Evolutionary conservation across 2,113 vertebrate species (phyloP).

Genomic region (Gambusia affinis): DNA sequence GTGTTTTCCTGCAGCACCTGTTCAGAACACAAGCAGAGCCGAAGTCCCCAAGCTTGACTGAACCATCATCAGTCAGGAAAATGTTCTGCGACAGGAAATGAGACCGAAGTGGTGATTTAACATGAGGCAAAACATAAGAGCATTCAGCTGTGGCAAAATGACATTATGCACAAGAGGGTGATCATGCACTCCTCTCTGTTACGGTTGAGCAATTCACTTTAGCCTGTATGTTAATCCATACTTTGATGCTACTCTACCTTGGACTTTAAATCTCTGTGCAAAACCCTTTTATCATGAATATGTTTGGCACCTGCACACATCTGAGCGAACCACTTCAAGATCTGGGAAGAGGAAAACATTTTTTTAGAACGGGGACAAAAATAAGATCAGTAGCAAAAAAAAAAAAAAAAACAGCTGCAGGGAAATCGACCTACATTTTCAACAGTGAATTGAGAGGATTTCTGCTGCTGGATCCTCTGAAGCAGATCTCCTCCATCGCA

Average conservation of each 20-base stretch:
- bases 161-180: slow-evolving; percentile 19
- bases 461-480: slow-evolving; percentile 86
- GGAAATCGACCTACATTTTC: slow-evolving; percentile 77
- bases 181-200: slow-evolving; percentile 23
- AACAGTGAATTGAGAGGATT: slow-evolving; percentile 81
- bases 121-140: slow-evolving; percentile 14
- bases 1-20: slow-evolving; percentile 73
- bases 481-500: slow-evolving; percentile 91
- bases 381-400: background rate
- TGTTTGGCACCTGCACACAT: slow-evolving; percentile 89
- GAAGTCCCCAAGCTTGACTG: slow-evolving; percentile 93
- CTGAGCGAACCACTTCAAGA: slow-evolving; percentile 91
- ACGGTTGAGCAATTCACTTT: slow-evolving; percentile 13
- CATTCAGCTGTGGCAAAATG: slow-evolving; percentile 6
- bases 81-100: slow-evolving; percentile 82
- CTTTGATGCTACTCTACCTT: slow-evolving; percentile 78
- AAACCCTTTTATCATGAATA: slow-evolving; percentile 87
- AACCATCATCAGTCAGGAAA: slow-evolving; percentile 88
- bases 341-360: slow-evolving; percentile 69
- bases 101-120: slow-evolving; percentile 29
- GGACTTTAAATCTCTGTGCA: slow-evolving; percentile 94
- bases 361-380: background rate
- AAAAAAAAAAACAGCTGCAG: background rate
- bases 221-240: background rate
- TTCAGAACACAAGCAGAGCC: slow-evolving; percentile 90